Evolutionary conservation across 2,797 vertebrate species (phyloP), one percentile per base, ranked within the genome.

Genomic region (Otolemur crassicaudatus): DNA sequence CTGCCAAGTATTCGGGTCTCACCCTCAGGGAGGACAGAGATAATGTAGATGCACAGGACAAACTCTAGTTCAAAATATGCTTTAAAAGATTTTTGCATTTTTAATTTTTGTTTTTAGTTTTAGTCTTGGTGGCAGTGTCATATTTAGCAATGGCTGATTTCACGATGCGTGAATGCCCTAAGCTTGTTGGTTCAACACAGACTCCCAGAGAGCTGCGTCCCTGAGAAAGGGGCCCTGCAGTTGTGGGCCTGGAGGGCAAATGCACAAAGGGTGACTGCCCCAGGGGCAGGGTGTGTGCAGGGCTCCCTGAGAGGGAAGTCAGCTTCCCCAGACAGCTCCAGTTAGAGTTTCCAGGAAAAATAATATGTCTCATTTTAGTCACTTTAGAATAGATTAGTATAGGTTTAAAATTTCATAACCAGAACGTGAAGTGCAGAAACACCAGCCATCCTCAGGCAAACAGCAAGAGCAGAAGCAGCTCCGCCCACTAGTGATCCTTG

Each of bases 191-290:
- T 20, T 61, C 27, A 2, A 29, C 9, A 31, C 0, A 6, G 79
- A 56, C 5, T 69, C 40, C 40, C 61, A 1, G 5, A 3, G 73
- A 83, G 17, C n/a, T 12, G 34, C 2, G 2, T 81, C 40, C 46
- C 49, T 19, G 5, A 4, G 2, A 8, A 40, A 80, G 53, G 7
- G 19, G 22, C n/a, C 37, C 13, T 6, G 53, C 25, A 2, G 63
- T 34, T 4, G 1, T 27, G 53, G 58, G 13, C 23, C 19, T 53
- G 4, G 2, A 46, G 23, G 73, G 1, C 3, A 29, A 27, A 37
- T 1, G 5, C 29, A 14, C 29, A 0, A 0, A 0, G 0, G 40
- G n/a, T 27, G 2, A 8, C 69, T 53, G 22, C 3, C 5, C 0
- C 17, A 31, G 29, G 67, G 8, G 3, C 6, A 37, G 4, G 31